Conservation (phyloP, 2,113 vertebrate species). For the Aegithalos caudatus region DNA sequence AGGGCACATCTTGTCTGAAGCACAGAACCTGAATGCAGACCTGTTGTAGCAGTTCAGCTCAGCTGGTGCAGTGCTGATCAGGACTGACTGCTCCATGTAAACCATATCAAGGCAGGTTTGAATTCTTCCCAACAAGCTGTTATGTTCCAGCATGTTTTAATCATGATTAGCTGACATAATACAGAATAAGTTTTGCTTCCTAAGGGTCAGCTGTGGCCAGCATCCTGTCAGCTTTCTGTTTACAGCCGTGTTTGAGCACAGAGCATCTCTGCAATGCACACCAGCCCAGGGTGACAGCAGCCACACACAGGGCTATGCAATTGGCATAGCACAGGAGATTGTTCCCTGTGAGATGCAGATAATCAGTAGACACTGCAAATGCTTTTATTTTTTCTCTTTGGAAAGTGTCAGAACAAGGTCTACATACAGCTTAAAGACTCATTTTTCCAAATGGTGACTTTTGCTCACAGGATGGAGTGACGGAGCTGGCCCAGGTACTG, state of each 20-base stretch:
- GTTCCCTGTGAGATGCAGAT: background rate
- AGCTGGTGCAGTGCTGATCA: background rate
- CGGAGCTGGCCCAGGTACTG: background rate
- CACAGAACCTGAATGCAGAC: background rate
- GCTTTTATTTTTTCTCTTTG: no score
- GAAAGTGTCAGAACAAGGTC: background rate
- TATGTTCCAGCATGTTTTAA: background rate
- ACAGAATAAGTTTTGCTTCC: background rate
- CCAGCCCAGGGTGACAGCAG: background rate
- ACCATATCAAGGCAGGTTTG: background rate
- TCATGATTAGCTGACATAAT: slow-evolving; percentile 1
- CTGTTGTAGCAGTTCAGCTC: background rate
- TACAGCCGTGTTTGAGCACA: background rate
- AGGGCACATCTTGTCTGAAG: background rate
- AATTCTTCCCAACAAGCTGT: background rate
- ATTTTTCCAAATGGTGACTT: background rate
- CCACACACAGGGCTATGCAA: background rate
- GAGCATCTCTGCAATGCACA: background rate
- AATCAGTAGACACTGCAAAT: background rate
- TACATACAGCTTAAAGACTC: background rate
- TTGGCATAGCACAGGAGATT: background rate
- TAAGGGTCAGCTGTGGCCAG: background rate
- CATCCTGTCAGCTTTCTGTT: background rate
- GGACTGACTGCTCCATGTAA: background rate
- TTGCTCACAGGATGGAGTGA: background rate